Conservation (phyloP, 30 jellyfish, hydroid and myxozoan genomes). For the Nemopilema nomurai region DNA sequence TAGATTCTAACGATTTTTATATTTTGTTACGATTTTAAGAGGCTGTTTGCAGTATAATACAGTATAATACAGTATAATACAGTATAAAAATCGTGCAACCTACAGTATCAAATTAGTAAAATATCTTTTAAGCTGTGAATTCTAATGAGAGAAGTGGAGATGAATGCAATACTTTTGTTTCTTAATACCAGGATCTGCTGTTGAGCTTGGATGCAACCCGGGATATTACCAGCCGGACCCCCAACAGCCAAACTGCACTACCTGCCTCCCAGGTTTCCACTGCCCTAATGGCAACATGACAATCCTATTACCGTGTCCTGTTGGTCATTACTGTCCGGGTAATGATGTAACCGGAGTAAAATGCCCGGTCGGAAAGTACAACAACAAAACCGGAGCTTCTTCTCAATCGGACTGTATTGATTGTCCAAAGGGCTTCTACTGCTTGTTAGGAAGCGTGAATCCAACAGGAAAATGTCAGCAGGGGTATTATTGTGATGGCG, state of each 20-base stretch:
- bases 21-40: no score
- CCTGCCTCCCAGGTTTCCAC: slow-evolving; percentile 74
- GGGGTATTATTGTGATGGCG: slow-evolving; percentile 93
- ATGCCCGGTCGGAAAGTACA: slow-evolving; percentile 96
- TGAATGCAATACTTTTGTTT: no score
- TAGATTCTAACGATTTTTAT: no score
- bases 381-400: slow-evolving; percentile 84
- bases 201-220: slow-evolving; percentile 85
- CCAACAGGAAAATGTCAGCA: slow-evolving; percentile 88
- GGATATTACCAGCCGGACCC: slow-evolving; percentile 84
- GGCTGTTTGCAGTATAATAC: no score
- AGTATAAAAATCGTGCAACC: no score
- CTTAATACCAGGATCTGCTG: slow-evolving; percentile 61
- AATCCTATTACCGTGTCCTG: slow-evolving; percentile 63
- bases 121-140: no score
- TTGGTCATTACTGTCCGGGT: slow-evolving; percentile 95
- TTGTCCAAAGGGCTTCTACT: slow-evolving; percentile 87
- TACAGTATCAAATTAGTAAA: no score
- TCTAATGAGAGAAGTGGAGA: no score
- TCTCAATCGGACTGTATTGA: slow-evolving; percentile 58
- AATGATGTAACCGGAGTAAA: slow-evolving; percentile 65
- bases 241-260: slow-evolving; percentile 83
- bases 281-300: slow-evolving; percentile 90
- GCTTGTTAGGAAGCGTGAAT: slow-evolving; percentile 80
- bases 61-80: no score